phyloP scores from a whole-genome alignment of 2,888 invertebrate genomes.

The Nasonia oneida region DNA sequence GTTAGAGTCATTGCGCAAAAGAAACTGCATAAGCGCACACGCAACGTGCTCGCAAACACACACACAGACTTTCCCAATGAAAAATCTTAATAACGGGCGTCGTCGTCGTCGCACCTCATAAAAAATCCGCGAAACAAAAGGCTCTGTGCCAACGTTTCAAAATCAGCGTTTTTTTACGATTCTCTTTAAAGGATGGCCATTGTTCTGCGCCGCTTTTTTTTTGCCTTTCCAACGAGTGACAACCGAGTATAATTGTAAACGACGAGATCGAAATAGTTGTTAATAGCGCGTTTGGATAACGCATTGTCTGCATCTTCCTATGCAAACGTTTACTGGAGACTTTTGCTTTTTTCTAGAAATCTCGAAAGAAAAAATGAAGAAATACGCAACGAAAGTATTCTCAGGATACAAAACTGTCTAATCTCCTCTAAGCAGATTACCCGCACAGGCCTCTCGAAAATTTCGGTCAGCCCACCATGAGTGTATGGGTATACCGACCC shows the following conservation, averaged over 20 bases:
- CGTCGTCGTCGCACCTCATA: constrained; percentile 45
- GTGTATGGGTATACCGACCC: too few species aligned
- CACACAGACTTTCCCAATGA: constrained; percentile 49
- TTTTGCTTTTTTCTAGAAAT: not conserved
- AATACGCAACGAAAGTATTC: not conserved
- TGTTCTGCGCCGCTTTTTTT: constrained; percentile 32
- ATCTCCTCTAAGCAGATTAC: too few species aligned
- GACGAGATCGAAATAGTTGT: constrained; percentile 4
- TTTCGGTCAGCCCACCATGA: too few species aligned
- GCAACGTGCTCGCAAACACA: not conserved
- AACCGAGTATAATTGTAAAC: not conserved
- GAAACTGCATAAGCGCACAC: constrained; percentile 35
- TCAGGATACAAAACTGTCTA: not conserved
- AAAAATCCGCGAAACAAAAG: constrained; percentile 52
- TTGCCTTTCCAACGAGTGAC: not conserved
- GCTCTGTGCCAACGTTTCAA: constrained; percentile 38
- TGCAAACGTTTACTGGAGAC: not conserved
- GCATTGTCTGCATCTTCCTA: not conserved
- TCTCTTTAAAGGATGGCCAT: constrained; percentile 33
- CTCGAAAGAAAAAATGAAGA: not conserved
- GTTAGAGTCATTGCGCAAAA: constrained; percentile 49
- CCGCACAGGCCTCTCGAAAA: too few species aligned
- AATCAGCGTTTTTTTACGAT: constrained; percentile 51
- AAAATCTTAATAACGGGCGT: constrained; percentile 42
- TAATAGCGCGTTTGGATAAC: not conserved